A percentile compares a stretch with the other conserved stretches of the same genome.
Conservation (phyloP, 1,140 invertebrate species). For the Drosophila saltans region DNA sequence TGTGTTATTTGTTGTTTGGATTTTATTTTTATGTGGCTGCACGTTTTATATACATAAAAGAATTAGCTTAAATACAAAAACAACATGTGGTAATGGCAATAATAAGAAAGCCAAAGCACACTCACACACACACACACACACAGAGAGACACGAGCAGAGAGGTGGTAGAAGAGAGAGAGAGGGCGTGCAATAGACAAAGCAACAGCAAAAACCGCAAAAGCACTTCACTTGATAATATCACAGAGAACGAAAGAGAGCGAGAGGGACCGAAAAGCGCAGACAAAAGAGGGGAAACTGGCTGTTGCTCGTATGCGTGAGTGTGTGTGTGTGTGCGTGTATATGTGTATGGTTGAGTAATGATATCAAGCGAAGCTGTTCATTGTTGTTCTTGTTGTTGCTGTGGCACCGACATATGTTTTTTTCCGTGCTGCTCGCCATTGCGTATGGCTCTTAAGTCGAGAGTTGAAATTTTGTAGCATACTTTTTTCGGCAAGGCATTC, state of each 20-base stretch:
- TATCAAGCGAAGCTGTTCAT: constrained; percentile 66
- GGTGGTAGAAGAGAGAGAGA: constrained; percentile 8
- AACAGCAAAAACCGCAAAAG: constrained; percentile 68
- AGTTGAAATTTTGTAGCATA: constrained; percentile 42
- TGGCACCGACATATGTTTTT: constrained; percentile 68
- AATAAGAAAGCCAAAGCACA: constrained; percentile 76
- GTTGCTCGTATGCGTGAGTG: constrained; percentile 19
- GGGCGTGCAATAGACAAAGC: constrained; percentile 53
- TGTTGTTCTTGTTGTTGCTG: constrained; percentile 44
- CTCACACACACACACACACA: constrained; percentile 38
- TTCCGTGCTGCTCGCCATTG: not conserved
- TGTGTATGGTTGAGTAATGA: constrained; percentile 65
- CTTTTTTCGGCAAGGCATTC: constrained; percentile 31
- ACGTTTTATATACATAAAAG: constrained; percentile 79
- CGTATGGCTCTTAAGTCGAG: constrained; percentile 12
- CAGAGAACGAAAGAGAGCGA: constrained; percentile 26
- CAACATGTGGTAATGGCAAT: constrained; percentile 79
- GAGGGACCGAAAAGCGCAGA: not conserved
- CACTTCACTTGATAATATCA: constrained; percentile 80
- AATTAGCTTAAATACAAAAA: constrained; percentile 82
- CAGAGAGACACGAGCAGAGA: not conserved
- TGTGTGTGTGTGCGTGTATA: constrained; percentile 29
- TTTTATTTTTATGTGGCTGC: constrained; percentile 77
- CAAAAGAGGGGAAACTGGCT: constrained; percentile 20
- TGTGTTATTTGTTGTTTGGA: constrained; percentile 64